phyloP scores from a whole-genome alignment of 2,113 vertebrate species.

The Phalacrocorax aristotelis region DNA sequence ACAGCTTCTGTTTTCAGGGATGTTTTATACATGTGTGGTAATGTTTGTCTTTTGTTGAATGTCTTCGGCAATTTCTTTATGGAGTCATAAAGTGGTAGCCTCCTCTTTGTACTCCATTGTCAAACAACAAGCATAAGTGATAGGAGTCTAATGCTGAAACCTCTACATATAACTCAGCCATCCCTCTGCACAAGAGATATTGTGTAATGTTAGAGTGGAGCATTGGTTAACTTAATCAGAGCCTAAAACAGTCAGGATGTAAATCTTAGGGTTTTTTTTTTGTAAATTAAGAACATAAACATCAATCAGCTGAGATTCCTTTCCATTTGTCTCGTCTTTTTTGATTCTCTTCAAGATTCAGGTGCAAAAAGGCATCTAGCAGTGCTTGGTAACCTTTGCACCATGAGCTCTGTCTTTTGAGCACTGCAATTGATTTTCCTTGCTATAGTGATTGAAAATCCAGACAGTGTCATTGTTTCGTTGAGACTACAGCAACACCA shows the following conservation, averaged over 20 bases:
- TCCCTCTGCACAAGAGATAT: not conserved
- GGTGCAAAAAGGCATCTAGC: constrained; percentile 29
- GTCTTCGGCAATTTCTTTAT: constrained; percentile 67
- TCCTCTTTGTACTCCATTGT: constrained; percentile 9
- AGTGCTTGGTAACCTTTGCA: constrained; percentile 59
- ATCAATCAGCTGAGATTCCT: constrained; percentile 35
- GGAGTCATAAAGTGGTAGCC: constrained; percentile 50
- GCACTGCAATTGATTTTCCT: constrained; percentile 60
- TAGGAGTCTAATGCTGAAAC: not conserved
- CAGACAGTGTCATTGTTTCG: constrained; percentile 48
- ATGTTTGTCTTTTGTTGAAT: constrained; percentile 69
- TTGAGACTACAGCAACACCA: constrained; percentile 21
- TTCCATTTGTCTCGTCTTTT: constrained; percentile 23
- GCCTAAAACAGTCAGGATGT: constrained; percentile 5
- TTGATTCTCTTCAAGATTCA: constrained; percentile 45
- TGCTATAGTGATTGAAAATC: constrained; percentile 45
- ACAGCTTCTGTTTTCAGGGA: constrained; percentile 65
- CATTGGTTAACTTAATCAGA: constrained; percentile 44
- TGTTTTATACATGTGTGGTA: constrained; percentile 69
- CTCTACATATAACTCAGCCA: constrained; percentile 7
- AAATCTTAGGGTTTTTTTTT: not conserved
- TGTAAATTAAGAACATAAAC: constrained; percentile 51
- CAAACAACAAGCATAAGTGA: constrained; percentile 1
- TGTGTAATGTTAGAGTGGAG: not conserved
- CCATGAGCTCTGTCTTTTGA: constrained; percentile 20